phyloP scores from a whole-genome alignment of 2,113 vertebrate species.

The Triplophysa siluroides region DNA sequence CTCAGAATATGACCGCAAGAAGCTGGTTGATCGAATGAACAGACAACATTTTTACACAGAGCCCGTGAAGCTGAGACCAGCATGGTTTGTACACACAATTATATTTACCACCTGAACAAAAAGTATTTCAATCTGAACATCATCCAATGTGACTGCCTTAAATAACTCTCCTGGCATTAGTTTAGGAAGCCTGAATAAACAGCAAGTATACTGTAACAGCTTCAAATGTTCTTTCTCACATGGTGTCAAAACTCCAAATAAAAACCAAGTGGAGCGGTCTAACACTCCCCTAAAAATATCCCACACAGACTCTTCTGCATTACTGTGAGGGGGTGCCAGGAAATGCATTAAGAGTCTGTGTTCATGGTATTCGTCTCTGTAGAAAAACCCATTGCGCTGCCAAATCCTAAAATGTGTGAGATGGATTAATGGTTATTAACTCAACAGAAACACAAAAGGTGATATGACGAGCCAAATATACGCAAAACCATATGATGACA shows the following conservation, averaged over 20 bases:
- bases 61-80: neutral
- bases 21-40: no score
- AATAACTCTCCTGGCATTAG: neutral
- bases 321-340: neutral
- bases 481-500: neutral
- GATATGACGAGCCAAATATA: neutral
- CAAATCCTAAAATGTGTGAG: neutral
- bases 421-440: neutral
- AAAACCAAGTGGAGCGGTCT: neutral
- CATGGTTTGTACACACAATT: conserved; percentile 6
- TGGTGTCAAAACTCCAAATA: conserved; percentile 23
- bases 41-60: no score
- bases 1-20: no score
- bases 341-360: neutral
- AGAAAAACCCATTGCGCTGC: neutral
- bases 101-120: neutral
- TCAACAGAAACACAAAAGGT: neutral
- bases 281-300: neutral
- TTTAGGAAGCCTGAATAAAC: conserved; percentile 2
- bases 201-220: conserved; percentile 16
- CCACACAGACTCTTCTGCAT: neutral
- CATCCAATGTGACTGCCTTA: neutral
- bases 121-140: neutral
- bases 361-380: neutral
- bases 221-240: neutral